phyloP scores from a whole-genome alignment of 2,888 invertebrate genomes.

The Xylota sylvarum region DNA sequence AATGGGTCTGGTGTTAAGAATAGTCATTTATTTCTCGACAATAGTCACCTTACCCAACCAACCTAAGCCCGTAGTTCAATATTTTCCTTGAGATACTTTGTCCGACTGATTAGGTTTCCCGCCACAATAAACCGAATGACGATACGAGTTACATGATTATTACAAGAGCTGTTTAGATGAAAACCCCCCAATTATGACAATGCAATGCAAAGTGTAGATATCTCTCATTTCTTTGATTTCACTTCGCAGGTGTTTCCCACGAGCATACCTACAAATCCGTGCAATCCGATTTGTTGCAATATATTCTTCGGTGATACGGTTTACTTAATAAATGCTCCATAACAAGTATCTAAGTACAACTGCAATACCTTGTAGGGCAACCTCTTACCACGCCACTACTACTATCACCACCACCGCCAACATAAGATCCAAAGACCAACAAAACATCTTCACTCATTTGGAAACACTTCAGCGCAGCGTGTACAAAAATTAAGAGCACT shows the following conservation, averaged over 20 bases:
- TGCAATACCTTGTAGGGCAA: neutral
- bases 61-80: too few species aligned
- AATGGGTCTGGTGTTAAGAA: too few species aligned
- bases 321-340: conserved; percentile 3
- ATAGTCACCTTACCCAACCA: too few species aligned
- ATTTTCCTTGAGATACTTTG: too few species aligned
- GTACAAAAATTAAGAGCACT: neutral
- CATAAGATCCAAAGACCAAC: neutral
- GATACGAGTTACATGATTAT: too few species aligned
- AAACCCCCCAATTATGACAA: neutral
- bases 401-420: neutral
- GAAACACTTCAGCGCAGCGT: neutral
- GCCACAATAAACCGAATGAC: too few species aligned
- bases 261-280: neutral
- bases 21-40: too few species aligned
- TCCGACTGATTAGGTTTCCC: too few species aligned
- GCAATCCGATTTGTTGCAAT: conserved; percentile 8
- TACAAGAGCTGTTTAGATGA: too few species aligned
- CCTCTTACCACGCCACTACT: neutral
- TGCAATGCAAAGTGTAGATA: neutral
- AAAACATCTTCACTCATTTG: conserved; percentile 14
- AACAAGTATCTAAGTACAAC: neutral
- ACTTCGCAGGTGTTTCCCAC: neutral
- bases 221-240: neutral
- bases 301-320: neutral